Evolutionary conservation across 2,888 invertebrate species (phyloP), one percentile per base, ranked within the genome.

Genomic region (Troides oblongomaculatus): DNA sequence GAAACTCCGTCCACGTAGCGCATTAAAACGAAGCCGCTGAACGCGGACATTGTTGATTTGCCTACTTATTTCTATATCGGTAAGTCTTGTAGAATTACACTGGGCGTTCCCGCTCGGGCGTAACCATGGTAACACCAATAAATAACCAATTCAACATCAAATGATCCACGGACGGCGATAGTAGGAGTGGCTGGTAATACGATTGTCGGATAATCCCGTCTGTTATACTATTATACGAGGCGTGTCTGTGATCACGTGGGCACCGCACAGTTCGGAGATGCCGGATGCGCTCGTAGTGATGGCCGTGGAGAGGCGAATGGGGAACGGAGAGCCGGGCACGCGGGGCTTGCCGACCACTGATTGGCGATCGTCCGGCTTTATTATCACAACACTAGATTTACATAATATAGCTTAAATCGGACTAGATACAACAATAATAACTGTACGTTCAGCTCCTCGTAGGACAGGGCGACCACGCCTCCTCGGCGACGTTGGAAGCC

Each of bases 131-230:
- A 78, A 81, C 80, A 70, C 71, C 75, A 76, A 75, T 78, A 78
- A 77, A 73, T 74, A 76, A 72, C 74, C 71, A 76, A 77, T 75
- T 78, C 76, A 70, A 70, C 66, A 66, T 70, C 70, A 56, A 66
- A 66, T 63, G 50, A 70, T 74, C 76, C 74, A 76, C 66, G 64
- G 58, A 66, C 77, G 74, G 71, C 76, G 75, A 74, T 72, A 72
- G 84, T 81, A 85, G 87, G 85, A 84, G 86, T 86, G 86, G 87
- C 82, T 77, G 72, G 79, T 85, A 88, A 86, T 79, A 79, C 80
- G 88, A 86, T 89, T 81, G 74, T 74, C 46, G 68, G 75, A 76
- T 88, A 87, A 89, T 88, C 86, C 82, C 75, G 71, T 80, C 77
- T 79, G 76, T 81, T 73, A 81, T 78, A 80, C 78, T 80, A 81